Conservation (phyloP, 1,140 invertebrate genomes). For the Olivierus martensii region DNA sequence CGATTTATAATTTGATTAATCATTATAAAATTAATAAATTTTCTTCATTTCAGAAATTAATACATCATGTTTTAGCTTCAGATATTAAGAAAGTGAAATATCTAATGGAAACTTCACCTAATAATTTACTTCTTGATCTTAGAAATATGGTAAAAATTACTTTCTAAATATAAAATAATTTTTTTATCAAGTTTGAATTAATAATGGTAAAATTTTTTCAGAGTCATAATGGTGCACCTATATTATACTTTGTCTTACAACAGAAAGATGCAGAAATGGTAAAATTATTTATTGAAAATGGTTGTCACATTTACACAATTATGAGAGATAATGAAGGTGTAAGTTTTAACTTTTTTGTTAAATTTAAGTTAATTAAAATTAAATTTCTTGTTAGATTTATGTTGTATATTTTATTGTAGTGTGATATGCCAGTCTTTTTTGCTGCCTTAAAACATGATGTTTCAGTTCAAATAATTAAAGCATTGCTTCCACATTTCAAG, state of each 20-base stretch:
- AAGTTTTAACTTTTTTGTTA: not conserved
- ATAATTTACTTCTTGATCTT: conserved; percentile 5
- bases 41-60: conserved; percentile 1
- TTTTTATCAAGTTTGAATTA: not conserved
- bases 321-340: conserved; percentile 9
- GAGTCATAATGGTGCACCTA: conserved; percentile 12
- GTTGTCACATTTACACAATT: conserved; percentile 9
- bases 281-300: conserved; percentile 9
- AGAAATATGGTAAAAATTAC: conserved; percentile 5
- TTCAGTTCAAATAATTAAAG: not conserved
- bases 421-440: conserved; percentile 12
- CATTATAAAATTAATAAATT: too few relatives aligned
- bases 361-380: too few relatives aligned
- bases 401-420: not conserved
- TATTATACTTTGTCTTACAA: conserved; percentile 11
- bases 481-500: conserved; percentile 2
- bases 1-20: too few relatives aligned
- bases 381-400: not conserved
- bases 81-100: not conserved
- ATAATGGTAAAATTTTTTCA: not conserved
- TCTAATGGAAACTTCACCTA: conserved; percentile 1
- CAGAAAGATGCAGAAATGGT: not conserved
- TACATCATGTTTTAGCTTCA: conserved; percentile 9
- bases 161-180: too few relatives aligned
- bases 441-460: conserved; percentile 1